phyloP scores from a whole-genome alignment of 1,140 invertebrate genomes.

The Zaprionus davidi region DNA sequence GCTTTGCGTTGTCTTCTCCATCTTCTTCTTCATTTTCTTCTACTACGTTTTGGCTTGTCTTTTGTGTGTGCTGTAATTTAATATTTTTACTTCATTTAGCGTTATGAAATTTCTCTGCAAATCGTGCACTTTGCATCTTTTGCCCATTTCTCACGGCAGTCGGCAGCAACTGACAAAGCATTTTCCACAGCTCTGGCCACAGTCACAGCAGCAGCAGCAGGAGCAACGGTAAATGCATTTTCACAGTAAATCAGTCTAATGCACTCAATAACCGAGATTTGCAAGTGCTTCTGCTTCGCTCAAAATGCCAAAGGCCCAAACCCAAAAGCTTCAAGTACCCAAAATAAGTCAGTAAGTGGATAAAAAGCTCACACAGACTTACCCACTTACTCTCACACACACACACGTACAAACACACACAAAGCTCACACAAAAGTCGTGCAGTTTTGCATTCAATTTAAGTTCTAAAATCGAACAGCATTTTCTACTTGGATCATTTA shows the following conservation, averaged over 20 bases:
- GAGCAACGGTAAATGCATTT: slow-evolving; percentile 56
- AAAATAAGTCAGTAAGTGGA: slow-evolving; percentile 46
- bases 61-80: slow-evolving; percentile 58
- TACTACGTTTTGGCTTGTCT: background rate
- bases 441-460: slow-evolving; percentile 31
- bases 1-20: background rate
- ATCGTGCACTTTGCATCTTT: slow-evolving; percentile 69
- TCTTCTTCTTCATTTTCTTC: background rate
- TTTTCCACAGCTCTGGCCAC: slow-evolving; percentile 22
- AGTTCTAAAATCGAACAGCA: slow-evolving; percentile 6
- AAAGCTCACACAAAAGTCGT: slow-evolving; percentile 5
- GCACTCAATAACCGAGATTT: slow-evolving; percentile 60
- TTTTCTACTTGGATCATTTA: background rate
- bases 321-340: slow-evolving; percentile 1
- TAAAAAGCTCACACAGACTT: slow-evolving; percentile 44
- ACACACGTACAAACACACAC: background rate
- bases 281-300: background rate
- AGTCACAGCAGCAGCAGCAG: background rate
- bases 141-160: slow-evolving; percentile 34
- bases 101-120: slow-evolving; percentile 64
- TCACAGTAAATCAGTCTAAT: slow-evolving; percentile 69
- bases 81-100: slow-evolving; percentile 77
- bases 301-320: slow-evolving; percentile 25
- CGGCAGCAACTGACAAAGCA: slow-evolving; percentile 51
- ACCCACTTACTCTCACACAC: background rate